These are phyloP conservation scores for Heliconius melpomene DNA, from an alignment of 1,140 invertebrate genomes.

Conservation along the genomic window DNA sequence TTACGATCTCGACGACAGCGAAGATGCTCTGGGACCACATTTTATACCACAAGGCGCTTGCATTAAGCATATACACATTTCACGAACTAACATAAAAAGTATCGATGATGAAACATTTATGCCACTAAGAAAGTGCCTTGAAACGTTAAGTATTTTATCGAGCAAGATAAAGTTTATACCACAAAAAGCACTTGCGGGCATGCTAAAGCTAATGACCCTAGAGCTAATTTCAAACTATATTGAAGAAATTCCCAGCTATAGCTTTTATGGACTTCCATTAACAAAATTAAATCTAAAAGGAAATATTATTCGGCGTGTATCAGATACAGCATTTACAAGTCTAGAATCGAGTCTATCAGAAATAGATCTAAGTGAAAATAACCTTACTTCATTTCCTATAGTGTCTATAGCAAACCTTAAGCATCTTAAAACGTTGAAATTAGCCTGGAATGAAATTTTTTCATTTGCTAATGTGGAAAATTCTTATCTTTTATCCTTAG, in stretches of 20 bases:
- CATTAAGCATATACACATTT: slow-evolving; percentile 91
- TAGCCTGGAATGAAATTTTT: slow-evolving; percentile 90
- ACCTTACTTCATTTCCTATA: slow-evolving; percentile 90
- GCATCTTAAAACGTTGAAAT: slow-evolving; percentile 86
- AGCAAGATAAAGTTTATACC: slow-evolving; percentile 91
- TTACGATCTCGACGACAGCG: slow-evolving; percentile 69
- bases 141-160: slow-evolving; percentile 90
- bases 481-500: slow-evolving; percentile 86
- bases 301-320: slow-evolving; percentile 89
- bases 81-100: slow-evolving; percentile 89
- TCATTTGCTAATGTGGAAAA: slow-evolving; percentile 86
- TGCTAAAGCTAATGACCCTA: slow-evolving; percentile 87
- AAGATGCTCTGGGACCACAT: slow-evolving; percentile 71
- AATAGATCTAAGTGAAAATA: slow-evolving; percentile 93
- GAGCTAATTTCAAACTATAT: slow-evolving; percentile 94
- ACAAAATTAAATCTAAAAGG: slow-evolving; percentile 92
- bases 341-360: slow-evolving; percentile 90
- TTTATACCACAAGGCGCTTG: slow-evolving; percentile 83
- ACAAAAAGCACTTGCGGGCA: slow-evolving; percentile 88
- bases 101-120: slow-evolving; percentile 88
- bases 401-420: slow-evolving; percentile 88
- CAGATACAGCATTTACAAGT: slow-evolving; percentile 92
- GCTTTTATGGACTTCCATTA: slow-evolving; percentile 91
- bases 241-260: slow-evolving; percentile 90
- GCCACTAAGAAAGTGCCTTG: slow-evolving; percentile 87